Percentiles rank a stretch among this genome's conserved stretches.
phyloP scores from a whole-genome alignment of 2,113 vertebrate genomes.

The Tragelaphus imberbis region DNA sequence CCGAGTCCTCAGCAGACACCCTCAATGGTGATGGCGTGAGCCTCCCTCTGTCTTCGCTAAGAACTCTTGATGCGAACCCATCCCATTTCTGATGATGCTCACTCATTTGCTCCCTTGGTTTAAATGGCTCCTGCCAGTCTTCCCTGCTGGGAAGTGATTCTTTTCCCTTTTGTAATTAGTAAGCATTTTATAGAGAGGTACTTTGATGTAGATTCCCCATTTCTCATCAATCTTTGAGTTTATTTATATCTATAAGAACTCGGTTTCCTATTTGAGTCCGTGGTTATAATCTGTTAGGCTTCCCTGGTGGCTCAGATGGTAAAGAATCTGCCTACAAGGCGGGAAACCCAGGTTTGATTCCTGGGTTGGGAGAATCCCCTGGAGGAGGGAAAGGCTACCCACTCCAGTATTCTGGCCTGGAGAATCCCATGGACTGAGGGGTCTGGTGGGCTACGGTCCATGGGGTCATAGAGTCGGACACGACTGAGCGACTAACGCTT shows the following conservation, averaged over 20 bases:
- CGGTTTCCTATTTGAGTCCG: background rate
- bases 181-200: background rate
- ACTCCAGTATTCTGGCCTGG: background rate
- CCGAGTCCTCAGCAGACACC: fast-evolving
- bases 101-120: background rate
- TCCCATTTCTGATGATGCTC: too few relatives aligned
- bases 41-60: background rate
- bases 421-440: background rate
- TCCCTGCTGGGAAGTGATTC: background rate
- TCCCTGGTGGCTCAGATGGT: background rate
- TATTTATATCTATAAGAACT: background rate
- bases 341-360: background rate
- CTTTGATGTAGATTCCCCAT: background rate
- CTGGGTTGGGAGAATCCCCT: background rate
- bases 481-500: background rate
- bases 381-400: background rate
- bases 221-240: background rate
- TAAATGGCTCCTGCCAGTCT: background rate
- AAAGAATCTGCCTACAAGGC: background rate
- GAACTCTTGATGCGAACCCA: background rate
- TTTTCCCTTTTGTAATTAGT: background rate
- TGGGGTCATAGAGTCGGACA: background rate
- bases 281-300: background rate
- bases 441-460: background rate
- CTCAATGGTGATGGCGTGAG: fast-evolving